Base-by-base conservation (phyloP, 1,140 invertebrate genomes). In the Zaprionus inermis region DNA sequence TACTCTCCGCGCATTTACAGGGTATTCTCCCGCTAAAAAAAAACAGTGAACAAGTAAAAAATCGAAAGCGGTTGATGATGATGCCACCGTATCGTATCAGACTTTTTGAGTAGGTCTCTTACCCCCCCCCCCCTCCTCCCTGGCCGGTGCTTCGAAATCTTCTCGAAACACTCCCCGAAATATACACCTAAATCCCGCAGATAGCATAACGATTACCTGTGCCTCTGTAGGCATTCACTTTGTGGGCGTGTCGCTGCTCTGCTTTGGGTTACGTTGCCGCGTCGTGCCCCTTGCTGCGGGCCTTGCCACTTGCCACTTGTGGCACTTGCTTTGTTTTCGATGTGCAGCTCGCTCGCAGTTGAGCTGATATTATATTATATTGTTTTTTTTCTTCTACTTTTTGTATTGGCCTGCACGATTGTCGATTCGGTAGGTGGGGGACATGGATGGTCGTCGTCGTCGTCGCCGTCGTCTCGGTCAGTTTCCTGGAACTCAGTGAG, bases 401-500 rank as follows among this genome's bases (percentile, higher is more conserved):
- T n/a, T 56, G 24, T 60, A 34, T 49, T 16, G 64, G 46, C 51
- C 52, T 41, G 64, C 65, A 61, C 71, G 71, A 73, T 69, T 73
- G 65, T 63, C 24, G 56, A 46, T 46, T 36, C 30, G 52, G 10
- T n/a, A 18, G 20, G 12, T 11, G 14, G 16, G 58, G 7, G 24
- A 32, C 32, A 46, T 66, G 65, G 66, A 60, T 68, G 30, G 44
- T 59, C 55, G 77, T 75, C 69, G 69, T 72, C 66, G n/a, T n/a
- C n/a, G n/a, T 71, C 55, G 78, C n/a, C 24, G 79, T 80, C 78
- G 80, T 66, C 80, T 83, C 76, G 81, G 63, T 58, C 59, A 67
- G 78, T 81, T 82, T 78, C 81, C 70, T 64, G 81, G 79, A 81
- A 67, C 60, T 65, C 36, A 22, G 64, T 46, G 56, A 66, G 57